Conservation (phyloP, 2,888 invertebrate genomes). For the Napeogenes sylphis region DNA sequence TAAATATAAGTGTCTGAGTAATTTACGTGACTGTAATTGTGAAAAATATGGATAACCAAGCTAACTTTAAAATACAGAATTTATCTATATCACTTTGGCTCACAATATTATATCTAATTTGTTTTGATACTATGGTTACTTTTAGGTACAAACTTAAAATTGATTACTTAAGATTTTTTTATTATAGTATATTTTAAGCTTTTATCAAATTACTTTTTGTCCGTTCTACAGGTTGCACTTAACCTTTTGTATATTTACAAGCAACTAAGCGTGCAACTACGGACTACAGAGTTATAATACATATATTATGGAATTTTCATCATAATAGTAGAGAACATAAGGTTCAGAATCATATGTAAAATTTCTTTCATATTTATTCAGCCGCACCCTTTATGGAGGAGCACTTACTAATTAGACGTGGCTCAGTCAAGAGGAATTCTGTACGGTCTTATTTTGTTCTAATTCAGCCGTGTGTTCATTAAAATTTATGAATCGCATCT, state of each 20-base stretch:
- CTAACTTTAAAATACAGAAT: too few species aligned
- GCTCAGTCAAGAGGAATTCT: slow-evolving; percentile 10
- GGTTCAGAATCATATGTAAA: slow-evolving; percentile 4
- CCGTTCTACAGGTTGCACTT: slow-evolving; percentile 15
- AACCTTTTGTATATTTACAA: slow-evolving; percentile 7
- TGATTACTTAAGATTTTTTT: too few species aligned
- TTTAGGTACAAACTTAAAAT: too few species aligned
- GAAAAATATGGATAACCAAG: background rate
- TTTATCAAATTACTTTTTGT: slow-evolving; percentile 7
- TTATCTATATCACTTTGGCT: too few species aligned
- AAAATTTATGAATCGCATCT: slow-evolving; percentile 15
- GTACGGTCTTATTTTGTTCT: slow-evolving; percentile 14
- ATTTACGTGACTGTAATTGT: background rate
- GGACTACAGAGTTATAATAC: slow-evolving; percentile 1
- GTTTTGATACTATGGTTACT: too few species aligned
- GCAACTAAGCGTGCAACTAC: slow-evolving; percentile 6
- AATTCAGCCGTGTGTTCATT: slow-evolving; percentile 15
- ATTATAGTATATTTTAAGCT: too few species aligned
- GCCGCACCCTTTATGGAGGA: slow-evolving; percentile 47
- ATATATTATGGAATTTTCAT: background rate
- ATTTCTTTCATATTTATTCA: slow-evolving; percentile 46
- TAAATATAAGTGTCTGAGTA: background rate
- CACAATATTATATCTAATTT: too few species aligned
- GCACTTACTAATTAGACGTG: slow-evolving; percentile 39
- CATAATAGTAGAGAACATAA: background rate